Evolutionary conservation across 2,888 invertebrate species (phyloP).

Genomic region (Coelogynopora nodosa): DNA sequence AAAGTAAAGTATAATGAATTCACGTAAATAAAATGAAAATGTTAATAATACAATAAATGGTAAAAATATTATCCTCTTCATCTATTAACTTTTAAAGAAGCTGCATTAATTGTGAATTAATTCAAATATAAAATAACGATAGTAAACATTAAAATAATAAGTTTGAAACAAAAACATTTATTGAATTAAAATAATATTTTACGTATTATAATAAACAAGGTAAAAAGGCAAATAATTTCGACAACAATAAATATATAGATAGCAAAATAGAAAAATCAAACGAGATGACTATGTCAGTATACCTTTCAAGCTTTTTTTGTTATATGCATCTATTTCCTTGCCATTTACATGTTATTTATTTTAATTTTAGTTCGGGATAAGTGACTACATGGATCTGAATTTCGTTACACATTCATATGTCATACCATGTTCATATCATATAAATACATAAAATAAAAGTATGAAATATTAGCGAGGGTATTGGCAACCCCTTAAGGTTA

Average conservation of each 20-base stretch:
- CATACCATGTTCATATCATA: not conserved
- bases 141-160: not conserved
- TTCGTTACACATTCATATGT: not conserved
- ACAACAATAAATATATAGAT: not conserved
- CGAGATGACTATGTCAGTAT: not conserved
- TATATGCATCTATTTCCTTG: not conserved
- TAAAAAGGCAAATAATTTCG: not conserved
- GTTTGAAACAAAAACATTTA: not conserved
- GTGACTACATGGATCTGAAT: not conserved
- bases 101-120: not conserved
- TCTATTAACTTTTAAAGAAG: not conserved
- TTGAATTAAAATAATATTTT: not conserved
- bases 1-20: not conserved
- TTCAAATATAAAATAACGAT: not conserved
- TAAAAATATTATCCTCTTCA: not conserved
- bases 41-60: not conserved
- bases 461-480: not conserved
- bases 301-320: not conserved
- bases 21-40: not conserved
- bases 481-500: not conserved
- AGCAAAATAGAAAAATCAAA: not conserved
- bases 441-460: not conserved
- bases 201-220: not conserved
- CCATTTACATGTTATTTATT: not conserved
- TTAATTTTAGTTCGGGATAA: not conserved